phyloP scores from a whole-genome alignment of 2,797 vertebrate genomes.

The Crax fasciolata region DNA sequence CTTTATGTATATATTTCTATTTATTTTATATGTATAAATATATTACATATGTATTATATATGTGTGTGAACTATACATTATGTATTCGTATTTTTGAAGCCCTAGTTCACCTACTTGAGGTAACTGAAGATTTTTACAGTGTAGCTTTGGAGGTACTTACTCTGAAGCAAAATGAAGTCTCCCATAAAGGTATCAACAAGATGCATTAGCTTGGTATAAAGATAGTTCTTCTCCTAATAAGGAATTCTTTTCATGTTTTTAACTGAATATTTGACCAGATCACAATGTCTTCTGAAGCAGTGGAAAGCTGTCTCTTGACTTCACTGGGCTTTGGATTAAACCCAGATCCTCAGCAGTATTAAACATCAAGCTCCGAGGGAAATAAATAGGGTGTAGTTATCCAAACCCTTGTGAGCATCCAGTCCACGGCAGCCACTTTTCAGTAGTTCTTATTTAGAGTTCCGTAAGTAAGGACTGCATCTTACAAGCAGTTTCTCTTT shows the following conservation, averaged over 20 bases:
- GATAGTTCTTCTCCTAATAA: not conserved
- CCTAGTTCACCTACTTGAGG: not conserved
- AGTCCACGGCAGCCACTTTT: not conserved
- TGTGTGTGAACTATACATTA: no score
- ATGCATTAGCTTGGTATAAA: not conserved
- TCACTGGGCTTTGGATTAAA: conserved; percentile 14
- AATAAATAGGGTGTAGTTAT: not conserved
- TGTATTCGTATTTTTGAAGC: not conserved
- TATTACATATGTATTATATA: not conserved
- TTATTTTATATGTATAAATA: not conserved
- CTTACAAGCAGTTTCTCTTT: not conserved
- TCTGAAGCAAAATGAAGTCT: not conserved
- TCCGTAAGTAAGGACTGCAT: not conserved
- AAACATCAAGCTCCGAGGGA: not conserved
- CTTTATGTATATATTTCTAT: not conserved
- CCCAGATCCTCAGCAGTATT: not conserved
- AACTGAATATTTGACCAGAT: not conserved
- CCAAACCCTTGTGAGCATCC: not conserved
- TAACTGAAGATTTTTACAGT: not conserved
- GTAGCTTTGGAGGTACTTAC: not conserved
- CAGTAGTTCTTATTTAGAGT: not conserved
- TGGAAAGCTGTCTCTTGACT: not conserved
- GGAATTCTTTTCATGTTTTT: not conserved
- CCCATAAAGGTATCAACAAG: not conserved
- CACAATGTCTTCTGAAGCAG: not conserved